Evolutionary conservation across 2,888 invertebrate species (phyloP).

Genomic region (Agriopis aurantiaria): DNA sequence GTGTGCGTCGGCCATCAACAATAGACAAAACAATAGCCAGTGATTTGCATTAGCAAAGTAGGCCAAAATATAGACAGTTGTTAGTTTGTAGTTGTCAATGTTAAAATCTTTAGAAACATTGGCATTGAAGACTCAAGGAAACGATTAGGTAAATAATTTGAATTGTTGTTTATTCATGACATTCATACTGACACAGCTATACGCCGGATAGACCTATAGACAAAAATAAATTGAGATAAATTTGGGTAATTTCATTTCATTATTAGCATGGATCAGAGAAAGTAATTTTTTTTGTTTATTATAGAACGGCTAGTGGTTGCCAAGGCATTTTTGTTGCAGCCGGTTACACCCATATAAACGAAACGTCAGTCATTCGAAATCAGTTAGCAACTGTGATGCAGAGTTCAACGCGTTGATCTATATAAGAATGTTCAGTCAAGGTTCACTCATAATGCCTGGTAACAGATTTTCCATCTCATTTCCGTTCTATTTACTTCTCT

Average conservation of each 20-base stretch:
- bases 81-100: slow-evolving; percentile 11
- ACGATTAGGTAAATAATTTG: slow-evolving; percentile 18
- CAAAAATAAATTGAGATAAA: neutral
- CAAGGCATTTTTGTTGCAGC: no score
- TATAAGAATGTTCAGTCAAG: no score
- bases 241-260: neutral
- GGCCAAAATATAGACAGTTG: slow-evolving; percentile 21
- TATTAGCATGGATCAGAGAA: no score
- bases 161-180: slow-evolving; percentile 17
- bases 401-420: no score
- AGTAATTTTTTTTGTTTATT: no score
- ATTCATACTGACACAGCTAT: neutral
- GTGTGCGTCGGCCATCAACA: slow-evolving; percentile 3
- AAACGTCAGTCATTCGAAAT: no score
- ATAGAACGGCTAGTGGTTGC: no score
- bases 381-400: no score
- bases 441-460: no score
- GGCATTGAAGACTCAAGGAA: slow-evolving; percentile 16
- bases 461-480: no score
- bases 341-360: no score
- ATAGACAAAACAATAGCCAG: slow-evolving; percentile 17
- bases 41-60: slow-evolving; percentile 36
- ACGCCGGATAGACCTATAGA: neutral
- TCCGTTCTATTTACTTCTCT: no score
- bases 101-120: slow-evolving; percentile 16